Evolutionary conservation across 2,888 invertebrate genomes (phyloP).

Genomic region (Sarcophaga carnaria): DNA sequence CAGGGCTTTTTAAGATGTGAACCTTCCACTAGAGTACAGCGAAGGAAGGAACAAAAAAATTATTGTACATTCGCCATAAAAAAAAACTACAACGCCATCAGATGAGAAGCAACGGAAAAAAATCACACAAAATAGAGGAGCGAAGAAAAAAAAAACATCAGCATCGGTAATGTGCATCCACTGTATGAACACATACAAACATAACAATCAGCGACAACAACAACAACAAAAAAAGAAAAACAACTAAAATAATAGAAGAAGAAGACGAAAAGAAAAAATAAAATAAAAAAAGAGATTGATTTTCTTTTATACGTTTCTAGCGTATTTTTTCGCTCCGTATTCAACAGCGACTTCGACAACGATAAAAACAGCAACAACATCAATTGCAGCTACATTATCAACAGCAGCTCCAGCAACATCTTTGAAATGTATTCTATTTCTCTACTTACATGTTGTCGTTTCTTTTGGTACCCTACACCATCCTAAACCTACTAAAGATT

Average conservation of each 20-base stretch:
- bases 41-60: constrained; percentile 39
- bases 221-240: constrained; percentile 14
- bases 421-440: constrained; percentile 68
- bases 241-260: too few species aligned
- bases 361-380: constrained; percentile 5
- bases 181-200: constrained; percentile 56
- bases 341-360: constrained; percentile 53
- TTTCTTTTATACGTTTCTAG: constrained; percentile 77
- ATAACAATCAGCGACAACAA: constrained; percentile 46
- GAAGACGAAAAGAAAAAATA: constrained; percentile 38
- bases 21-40: constrained; percentile 72
- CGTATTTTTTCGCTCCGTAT: constrained; percentile 72
- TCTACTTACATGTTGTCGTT: constrained; percentile 45
- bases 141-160: constrained; percentile 43
- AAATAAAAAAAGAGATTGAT: constrained; percentile 75
- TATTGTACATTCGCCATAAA: constrained; percentile 48
- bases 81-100: constrained; percentile 46
- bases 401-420: constrained; percentile 44
- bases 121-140: background rate
- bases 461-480: constrained; percentile 23
- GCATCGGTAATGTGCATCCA: constrained; percentile 62
- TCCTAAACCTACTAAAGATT: too few species aligned
- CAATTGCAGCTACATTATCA: constrained; percentile 30
- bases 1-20: constrained; percentile 71
- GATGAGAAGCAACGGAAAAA: constrained; percentile 46